phyloP scores from a whole-genome alignment of 35 echinoderm and acorn worm species.

The Stichopus chloronotus region DNA sequence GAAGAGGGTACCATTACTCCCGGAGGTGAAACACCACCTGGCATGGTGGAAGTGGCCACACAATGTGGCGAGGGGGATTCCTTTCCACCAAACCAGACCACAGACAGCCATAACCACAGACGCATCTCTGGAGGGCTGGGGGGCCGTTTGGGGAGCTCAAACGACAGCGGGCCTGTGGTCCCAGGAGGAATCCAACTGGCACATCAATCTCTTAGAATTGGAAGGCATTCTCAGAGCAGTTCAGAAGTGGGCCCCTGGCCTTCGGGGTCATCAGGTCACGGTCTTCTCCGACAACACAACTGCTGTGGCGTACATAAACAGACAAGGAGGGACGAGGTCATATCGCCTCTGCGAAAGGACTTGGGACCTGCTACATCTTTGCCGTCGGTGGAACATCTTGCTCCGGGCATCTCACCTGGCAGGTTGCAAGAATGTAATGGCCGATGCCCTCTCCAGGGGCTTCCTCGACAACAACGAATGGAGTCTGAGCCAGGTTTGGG shows the following conservation, averaged over 20 bases:
- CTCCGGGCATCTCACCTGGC: too few relatives aligned
- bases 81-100: too few relatives aligned
- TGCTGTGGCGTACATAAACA: background rate
- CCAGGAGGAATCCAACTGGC: background rate
- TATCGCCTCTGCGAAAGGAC: background rate
- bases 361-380: constrained; percentile 26
- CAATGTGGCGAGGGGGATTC: too few relatives aligned
- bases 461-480: too few relatives aligned
- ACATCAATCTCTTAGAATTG: constrained; percentile 42
- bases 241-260: background rate
- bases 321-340: background rate
- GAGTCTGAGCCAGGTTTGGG: background rate
- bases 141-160: too few relatives aligned
- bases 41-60: too few relatives aligned
- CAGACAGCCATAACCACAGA: background rate
- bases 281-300: constrained; percentile 14
- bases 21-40: too few relatives aligned
- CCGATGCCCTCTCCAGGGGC: too few relatives aligned
- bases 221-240: background rate
- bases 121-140: too few relatives aligned
- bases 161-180: too few relatives aligned
- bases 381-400: too few relatives aligned
- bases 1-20: background rate
- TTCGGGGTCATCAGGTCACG: background rate
- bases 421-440: too few relatives aligned